A percentile compares a stretch with the other conserved stretches of the same genome.
Evolutionary conservation across 2,113 vertebrate genomes (phyloP).

Genomic region (Vireo altiloquus): DNA sequence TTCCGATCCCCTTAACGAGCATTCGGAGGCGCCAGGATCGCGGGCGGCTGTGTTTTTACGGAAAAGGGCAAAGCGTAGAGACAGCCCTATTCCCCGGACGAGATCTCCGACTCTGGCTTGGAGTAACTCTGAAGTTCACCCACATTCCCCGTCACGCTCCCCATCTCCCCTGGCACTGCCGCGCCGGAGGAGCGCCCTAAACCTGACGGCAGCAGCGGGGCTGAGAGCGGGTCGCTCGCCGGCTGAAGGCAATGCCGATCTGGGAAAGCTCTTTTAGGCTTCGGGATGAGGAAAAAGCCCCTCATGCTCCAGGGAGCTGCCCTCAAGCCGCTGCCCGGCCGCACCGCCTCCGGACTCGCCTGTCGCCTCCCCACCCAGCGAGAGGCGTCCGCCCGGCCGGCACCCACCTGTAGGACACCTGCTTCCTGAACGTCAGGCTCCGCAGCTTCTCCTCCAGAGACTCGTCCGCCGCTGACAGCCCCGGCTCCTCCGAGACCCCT

Average conservation of each 20-base stretch:
- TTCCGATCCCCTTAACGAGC: neutral
- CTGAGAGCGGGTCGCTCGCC: neutral
- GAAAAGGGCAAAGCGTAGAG: neutral
- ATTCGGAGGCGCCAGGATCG: neutral
- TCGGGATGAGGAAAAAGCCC: neutral
- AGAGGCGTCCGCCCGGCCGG: neutral
- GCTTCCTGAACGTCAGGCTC: conserved; percentile 86
- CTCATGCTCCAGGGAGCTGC: neutral
- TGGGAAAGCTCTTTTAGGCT: neutral
- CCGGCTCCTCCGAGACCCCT: conserved; percentile 63
- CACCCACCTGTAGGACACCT: conserved; percentile 88
- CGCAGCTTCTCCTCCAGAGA: conserved; percentile 84
- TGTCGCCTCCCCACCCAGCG: neutral
- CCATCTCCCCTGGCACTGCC: neutral
- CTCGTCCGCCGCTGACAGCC: conserved; percentile 69
- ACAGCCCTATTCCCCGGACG: too few relatives aligned
- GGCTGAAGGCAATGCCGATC: accelerated
- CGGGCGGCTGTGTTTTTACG: neutral
- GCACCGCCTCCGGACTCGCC: neutral
- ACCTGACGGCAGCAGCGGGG: neutral
- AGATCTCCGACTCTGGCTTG: neutral
- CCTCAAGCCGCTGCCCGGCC: neutral
- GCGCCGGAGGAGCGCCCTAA: neutral
- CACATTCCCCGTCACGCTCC: neutral
- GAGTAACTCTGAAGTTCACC: neutral